Base-by-base conservation (phyloP, 2,113 vertebrate genomes). In the Brachyistius frenatus region DNA sequence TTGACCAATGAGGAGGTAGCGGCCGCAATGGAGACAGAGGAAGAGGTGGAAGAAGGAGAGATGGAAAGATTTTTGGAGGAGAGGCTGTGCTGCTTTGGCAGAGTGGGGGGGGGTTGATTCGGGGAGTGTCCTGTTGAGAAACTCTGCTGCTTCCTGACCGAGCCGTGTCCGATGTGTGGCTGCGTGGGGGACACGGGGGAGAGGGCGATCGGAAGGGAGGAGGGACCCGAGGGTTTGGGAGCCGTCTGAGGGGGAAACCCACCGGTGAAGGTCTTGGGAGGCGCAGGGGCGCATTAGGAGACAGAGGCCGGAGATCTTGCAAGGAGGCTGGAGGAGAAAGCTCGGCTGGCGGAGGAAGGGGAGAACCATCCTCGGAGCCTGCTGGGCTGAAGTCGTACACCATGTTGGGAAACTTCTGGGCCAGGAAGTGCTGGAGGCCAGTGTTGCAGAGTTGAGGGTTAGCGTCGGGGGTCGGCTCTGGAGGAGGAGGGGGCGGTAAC, bases 51-150 rank as follows among this genome's bases (percentile, higher is more conserved):
- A 0, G 94, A 90, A 2, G 92, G 90, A 31, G 94, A 94, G 54
- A 94, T 41, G 57, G 23, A 87, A 0, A 94, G 93, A 5, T 94
- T 94, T 68, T 96, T 98, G 7, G 89, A 91, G 3, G 95, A 91
- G 69, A 97, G 95, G 78, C 95, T 96, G 92, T 97, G 97, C 81
- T 98, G 97, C 89, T 98, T 98, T 33, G 98, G 96, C 23, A 98
- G 89, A 0, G 95, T 96, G 1, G 96, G 95, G 0, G 97, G 97
- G 0, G 97, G 96, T 89, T 50, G 94, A 64, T 89, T 94, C 0
- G 93, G 94, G 62, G 87, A 94, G 86, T 96, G 96, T 61, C 95
- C 89, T 0, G 92, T 90, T 0, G 96, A 95, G 62, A 96, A 93
- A 30, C 94, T 95, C 0, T 96, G 93, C 86, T 96, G 97, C 85